A percentile compares a stretch with the other conserved stretches of the same genome.
phyloP scores from a whole-genome alignment of 1,140 invertebrate genomes.

The Vanessa tameamea region DNA sequence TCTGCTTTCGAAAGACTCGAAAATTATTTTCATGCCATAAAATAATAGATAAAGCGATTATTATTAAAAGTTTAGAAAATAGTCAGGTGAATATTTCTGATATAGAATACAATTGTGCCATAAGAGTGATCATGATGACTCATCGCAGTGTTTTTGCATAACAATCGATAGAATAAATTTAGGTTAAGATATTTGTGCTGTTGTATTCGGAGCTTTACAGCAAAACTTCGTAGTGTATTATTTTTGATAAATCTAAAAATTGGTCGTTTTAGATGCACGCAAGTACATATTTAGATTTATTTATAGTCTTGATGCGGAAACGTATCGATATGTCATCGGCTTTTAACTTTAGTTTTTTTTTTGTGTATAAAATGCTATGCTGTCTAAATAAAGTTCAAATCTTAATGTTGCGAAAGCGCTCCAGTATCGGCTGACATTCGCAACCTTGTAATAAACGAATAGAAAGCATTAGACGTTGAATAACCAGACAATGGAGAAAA shows the following conservation, averaged over 20 bases:
- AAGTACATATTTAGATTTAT: conserved; percentile 70
- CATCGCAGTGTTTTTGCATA: conserved; percentile 77
- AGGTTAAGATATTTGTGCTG: conserved; percentile 77
- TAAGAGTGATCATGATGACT: conserved; percentile 56
- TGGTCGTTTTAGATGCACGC: conserved; percentile 49
- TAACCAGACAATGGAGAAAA: conserved; percentile 67
- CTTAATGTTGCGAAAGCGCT: conserved; percentile 71
- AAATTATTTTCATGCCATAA: conserved; percentile 66
- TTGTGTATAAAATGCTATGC: conserved; percentile 65
- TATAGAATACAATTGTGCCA: conserved; percentile 46
- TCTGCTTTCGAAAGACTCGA: conserved; percentile 68
- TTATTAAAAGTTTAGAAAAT: conserved; percentile 50
- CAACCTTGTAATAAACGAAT: conserved; percentile 72
- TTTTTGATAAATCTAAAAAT: conserved; percentile 54
- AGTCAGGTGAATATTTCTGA: conserved; percentile 64
- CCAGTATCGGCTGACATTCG: conserved; percentile 67
- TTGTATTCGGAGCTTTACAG: conserved; percentile 65
- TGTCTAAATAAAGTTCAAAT: conserved; percentile 67
- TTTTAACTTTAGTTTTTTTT: conserved; percentile 63
- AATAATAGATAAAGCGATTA: conserved; percentile 52
- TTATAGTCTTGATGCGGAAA: conserved; percentile 72
- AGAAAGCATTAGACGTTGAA: conserved; percentile 70
- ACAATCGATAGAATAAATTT: conserved; percentile 79
- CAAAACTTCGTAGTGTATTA: conserved; percentile 39
- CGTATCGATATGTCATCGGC: conserved; percentile 73